Conservation (phyloP, 2,888 invertebrate genomes). For the Peribatodes rhomboidaria region DNA sequence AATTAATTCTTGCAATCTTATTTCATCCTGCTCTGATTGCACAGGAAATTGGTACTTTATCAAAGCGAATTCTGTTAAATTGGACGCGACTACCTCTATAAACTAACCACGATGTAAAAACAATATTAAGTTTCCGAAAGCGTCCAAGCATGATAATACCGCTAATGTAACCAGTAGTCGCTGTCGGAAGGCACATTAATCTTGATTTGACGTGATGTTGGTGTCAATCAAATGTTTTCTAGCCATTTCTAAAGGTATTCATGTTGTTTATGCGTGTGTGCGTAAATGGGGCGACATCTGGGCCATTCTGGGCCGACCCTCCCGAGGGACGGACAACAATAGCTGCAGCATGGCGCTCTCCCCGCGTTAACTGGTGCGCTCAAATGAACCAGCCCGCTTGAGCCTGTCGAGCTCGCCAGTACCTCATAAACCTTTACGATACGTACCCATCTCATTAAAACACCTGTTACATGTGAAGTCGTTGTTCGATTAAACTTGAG, state of each 20-base stretch:
- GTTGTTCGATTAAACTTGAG: conserved; percentile 27
- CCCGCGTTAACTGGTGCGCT: conserved; percentile 81
- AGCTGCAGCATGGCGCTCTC: conserved; percentile 75
- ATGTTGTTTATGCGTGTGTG: conserved; percentile 64
- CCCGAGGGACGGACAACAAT: conserved; percentile 82
- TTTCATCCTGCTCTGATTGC: conserved; percentile 21
- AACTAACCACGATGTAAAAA: conserved; percentile 24
- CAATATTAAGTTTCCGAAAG: conserved; percentile 42
- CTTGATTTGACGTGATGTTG: conserved; percentile 43
- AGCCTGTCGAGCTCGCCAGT: conserved; percentile 70
- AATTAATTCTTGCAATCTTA: conserved; percentile 13
- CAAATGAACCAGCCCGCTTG: conserved; percentile 74
- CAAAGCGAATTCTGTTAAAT: conserved; percentile 18
- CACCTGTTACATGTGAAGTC: conserved; percentile 35
- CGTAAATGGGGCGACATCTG: conserved; percentile 76
- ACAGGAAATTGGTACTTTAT: conserved; percentile 30
- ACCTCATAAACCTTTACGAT: conserved; percentile 64
- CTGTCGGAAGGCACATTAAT: conserved; percentile 41
- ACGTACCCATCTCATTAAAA: conserved; percentile 53
- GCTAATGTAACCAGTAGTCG: conserved; percentile 47
- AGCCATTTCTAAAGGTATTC: conserved; percentile 41
- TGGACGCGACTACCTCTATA: conserved; percentile 23
- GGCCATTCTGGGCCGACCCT: conserved; percentile 69
- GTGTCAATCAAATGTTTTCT: conserved; percentile 47
- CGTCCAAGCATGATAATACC: conserved; percentile 41